Base-by-base conservation (phyloP, 2,797 vertebrate species). In the Prionace glauca region DNA sequence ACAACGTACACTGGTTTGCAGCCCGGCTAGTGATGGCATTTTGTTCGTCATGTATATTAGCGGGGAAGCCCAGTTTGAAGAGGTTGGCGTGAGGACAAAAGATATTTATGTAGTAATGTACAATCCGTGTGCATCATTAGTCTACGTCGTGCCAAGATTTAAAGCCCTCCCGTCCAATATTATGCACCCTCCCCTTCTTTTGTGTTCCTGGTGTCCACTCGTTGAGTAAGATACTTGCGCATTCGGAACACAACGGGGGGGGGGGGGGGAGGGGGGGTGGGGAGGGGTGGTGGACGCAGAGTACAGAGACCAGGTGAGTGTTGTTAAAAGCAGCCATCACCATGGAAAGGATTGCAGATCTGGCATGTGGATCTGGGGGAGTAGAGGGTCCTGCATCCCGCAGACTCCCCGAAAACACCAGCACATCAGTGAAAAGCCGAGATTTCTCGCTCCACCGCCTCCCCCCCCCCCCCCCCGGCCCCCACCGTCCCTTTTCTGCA, bases 41-140 rank as follows among this genome's bases (percentile, higher is more conserved):
- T 69, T 92, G 62, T 92, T 69, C 65, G 65, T 92, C 90, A 74
- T 74, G 69, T 94, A 29, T 29, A 16, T 74, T 29, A 50, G 29
- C 93, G 93, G 93, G 67, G 93, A 74, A 74, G 93, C 62, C 90
- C 90, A 69, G n/a, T 69, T n/a, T 92, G 41, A 74, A 56, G 93
- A 71, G 93, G 69, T 74, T 94, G 93, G 69, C 90, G 69, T 74
- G 93, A 29, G 65, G 93, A 50, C 65, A 94, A 74, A 72, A 72
- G 74, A 94, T 56, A 56, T 56, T 56, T 56, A 56, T 2, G 45
- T 56, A 56, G 3, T 7, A 3, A 56, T 56, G 74, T 32, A 12
- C 74, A 77, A 62, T 24, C n/a, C 36, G 41, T 41, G 67, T 56
- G 4, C 90, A 92, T 92, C 62, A 67, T 92, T 11, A 69, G 10